Conservation (phyloP, 2,113 vertebrate genomes). For the Talpa occidentalis region DNA sequence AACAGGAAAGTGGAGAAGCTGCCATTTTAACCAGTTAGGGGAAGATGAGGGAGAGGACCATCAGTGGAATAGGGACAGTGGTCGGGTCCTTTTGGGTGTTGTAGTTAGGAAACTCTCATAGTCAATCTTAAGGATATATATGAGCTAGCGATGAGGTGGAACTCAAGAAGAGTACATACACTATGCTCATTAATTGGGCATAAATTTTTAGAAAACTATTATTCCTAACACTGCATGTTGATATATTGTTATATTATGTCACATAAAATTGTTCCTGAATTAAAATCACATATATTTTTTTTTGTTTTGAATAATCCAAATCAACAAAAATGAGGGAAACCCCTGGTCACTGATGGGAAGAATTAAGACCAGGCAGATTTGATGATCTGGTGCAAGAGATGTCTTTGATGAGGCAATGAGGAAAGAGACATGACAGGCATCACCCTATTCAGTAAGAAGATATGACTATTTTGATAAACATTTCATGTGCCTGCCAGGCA, state of each 20-base stretch:
- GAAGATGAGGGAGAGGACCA: background rate
- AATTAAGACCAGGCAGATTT: background rate
- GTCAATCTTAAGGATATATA: background rate
- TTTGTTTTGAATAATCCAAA: background rate
- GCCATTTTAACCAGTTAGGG: background rate
- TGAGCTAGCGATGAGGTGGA: background rate
- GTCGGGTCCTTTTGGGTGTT: background rate
- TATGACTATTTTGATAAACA: slow-evolving; percentile 82
- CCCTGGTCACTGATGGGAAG: background rate
- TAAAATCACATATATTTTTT: background rate
- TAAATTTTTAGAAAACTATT: background rate
- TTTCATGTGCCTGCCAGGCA: slow-evolving; percentile 80
- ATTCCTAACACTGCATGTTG: background rate
- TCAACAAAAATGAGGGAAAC: background rate
- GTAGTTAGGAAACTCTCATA: background rate
- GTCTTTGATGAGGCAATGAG: background rate
- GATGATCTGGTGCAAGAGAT: background rate
- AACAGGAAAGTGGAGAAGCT: background rate
- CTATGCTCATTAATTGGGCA: background rate
- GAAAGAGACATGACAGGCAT: slow-evolving; percentile 50
- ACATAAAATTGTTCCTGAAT: background rate
- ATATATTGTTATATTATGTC: background rate
- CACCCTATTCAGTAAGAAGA: slow-evolving; percentile 75
- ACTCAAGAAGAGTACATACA: background rate
- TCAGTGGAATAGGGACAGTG: accelerated